phyloP scores from a whole-genome alignment of 2,888 invertebrate species.

The Schizotus pectinicornis region DNA sequence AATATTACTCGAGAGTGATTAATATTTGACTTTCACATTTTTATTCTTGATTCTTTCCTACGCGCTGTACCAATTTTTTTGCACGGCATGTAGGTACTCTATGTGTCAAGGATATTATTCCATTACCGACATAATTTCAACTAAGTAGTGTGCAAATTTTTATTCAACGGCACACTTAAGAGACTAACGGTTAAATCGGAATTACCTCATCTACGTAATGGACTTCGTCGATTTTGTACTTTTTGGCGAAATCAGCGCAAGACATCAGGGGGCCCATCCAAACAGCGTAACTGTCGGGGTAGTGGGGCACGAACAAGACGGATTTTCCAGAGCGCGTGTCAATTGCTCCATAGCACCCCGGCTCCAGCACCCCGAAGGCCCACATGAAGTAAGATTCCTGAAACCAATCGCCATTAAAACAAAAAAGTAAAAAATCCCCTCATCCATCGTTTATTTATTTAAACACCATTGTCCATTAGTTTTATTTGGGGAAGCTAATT shows the following conservation, averaged over 20 bases:
- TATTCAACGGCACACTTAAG: neutral
- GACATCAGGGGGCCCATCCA: slow-evolving; percentile 90
- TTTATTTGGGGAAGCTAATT: no score
- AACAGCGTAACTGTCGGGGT: slow-evolving; percentile 85
- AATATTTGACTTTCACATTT: slow-evolving; percentile 16
- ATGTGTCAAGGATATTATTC: slow-evolving; percentile 19
- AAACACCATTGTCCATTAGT: no score
- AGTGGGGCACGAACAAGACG: slow-evolving; percentile 83
- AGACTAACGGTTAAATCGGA: neutral
- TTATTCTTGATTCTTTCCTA: slow-evolving; percentile 15
- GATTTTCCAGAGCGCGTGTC: slow-evolving; percentile 73
- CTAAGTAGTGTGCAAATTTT: neutral
- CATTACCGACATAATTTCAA: no score
- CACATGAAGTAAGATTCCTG: slow-evolving; percentile 98
- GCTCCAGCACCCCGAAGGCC: slow-evolving; percentile 89
- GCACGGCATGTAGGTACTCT: slow-evolving; percentile 13
- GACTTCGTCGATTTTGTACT: slow-evolving; percentile 85
- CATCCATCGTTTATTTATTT: no score
- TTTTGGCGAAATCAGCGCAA: slow-evolving; percentile 74
- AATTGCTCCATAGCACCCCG: slow-evolving; percentile 87
- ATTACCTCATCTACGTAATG: slow-evolving; percentile 78
- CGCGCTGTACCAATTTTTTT: slow-evolving; percentile 5
- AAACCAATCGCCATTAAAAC: slow-evolving; percentile 13
- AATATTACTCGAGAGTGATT: slow-evolving; percentile 10
- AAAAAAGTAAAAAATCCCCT: no score